phyloP scores from a whole-genome alignment of 53 echinoderm and acorn worm species.

The Mesocentrotus franciscanus region DNA sequence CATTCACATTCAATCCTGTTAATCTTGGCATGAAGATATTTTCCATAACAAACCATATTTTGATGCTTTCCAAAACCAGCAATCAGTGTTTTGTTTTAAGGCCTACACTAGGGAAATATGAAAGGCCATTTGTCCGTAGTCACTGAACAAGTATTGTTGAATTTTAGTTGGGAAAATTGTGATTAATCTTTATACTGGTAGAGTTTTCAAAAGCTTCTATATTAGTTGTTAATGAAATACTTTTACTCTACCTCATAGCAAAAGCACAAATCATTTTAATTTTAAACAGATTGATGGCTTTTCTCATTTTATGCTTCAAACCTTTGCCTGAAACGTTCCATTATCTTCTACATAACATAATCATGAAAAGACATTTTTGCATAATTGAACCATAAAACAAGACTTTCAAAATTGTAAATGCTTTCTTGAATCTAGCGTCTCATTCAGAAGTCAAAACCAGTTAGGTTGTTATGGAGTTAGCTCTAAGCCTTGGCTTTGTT shows the following conservation, averaged over 20 bases:
- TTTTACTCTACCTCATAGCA: not conserved
- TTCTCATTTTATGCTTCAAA: not conserved
- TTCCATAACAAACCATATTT: no score
- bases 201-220: no score
- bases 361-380: not conserved
- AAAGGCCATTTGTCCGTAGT: no score
- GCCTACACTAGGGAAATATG: no score
- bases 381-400: not conserved
- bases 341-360: not conserved
- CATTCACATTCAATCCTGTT: no score
- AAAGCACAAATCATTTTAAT: not conserved
- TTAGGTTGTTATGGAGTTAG: constrained; percentile 20
- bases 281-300: not conserved
- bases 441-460: not conserved
- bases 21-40: no score
- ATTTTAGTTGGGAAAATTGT: no score
- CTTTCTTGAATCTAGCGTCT: not conserved
- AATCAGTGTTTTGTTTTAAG: no score
- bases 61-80: no score
- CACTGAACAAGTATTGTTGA: no score
- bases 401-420: not conserved
- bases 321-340: not conserved
- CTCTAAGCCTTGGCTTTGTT: constrained; percentile 2
- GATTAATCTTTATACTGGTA: no score
- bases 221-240: no score